Evolutionary conservation across 2,888 invertebrate genomes (phyloP).

Genomic region (Chrysodeixis includens): DNA sequence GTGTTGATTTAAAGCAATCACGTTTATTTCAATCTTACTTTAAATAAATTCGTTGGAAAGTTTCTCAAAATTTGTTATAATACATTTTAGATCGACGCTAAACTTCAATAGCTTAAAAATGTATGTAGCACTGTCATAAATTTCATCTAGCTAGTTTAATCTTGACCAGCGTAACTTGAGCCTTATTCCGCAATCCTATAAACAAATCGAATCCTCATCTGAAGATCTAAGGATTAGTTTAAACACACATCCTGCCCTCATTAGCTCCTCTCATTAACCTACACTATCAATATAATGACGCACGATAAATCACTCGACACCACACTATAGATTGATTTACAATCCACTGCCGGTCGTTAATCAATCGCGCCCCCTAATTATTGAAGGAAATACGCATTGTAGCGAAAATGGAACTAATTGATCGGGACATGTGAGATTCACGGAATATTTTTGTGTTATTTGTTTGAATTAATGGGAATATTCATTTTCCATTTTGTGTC

Average conservation of each 20-base stretch:
- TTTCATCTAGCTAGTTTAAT: too few species aligned
- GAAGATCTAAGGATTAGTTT: slow-evolving; percentile 36
- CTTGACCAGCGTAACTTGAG: too few species aligned
- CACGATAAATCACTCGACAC: slow-evolving; percentile 67
- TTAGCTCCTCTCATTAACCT: slow-evolving; percentile 66
- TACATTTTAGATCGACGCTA: too few species aligned
- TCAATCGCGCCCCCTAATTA: slow-evolving; percentile 70
- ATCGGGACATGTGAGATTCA: slow-evolving; percentile 47
- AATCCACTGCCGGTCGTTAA: slow-evolving; percentile 72
- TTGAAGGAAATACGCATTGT: slow-evolving; percentile 66
- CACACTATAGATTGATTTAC: slow-evolving; percentile 73
- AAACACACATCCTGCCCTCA: slow-evolving; percentile 54
- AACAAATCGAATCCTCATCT: background rate
- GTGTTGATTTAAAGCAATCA: slow-evolving; percentile 25
- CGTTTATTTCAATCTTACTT: slow-evolving; percentile 12
- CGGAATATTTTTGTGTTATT: slow-evolving; percentile 31
- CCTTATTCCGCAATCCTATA: too few species aligned
- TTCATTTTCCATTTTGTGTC: background rate
- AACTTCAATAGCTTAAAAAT: too few species aligned
- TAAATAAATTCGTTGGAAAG: background rate
- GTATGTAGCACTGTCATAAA: too few species aligned
- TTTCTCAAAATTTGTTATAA: too few species aligned
- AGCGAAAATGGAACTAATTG: slow-evolving; percentile 68
- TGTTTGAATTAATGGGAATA: background rate
- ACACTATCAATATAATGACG: slow-evolving; percentile 62